Conservation (phyloP, 2,888 invertebrate genomes). For the Lymantria monacha region DNA sequence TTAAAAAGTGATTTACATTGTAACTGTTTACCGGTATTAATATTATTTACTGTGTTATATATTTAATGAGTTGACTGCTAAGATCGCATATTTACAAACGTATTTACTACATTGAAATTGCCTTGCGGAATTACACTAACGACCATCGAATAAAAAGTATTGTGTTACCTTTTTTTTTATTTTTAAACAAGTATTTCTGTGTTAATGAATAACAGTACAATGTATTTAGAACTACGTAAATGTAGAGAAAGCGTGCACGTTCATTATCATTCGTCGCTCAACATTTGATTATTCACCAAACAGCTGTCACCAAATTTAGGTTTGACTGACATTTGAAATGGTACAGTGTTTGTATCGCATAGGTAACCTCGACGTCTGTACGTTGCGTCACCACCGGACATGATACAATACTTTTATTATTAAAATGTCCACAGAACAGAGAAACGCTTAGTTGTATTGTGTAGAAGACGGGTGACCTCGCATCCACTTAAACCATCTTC, state of each 20-base stretch:
- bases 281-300: constrained; percentile 21
- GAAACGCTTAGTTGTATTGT: constrained; percentile 39
- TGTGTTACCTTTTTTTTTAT: constrained; percentile 6
- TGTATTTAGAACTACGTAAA: constrained; percentile 9
- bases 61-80: constrained; percentile 11
- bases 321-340: constrained; percentile 20
- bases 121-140: constrained; percentile 11
- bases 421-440: constrained; percentile 40
- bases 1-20: no score
- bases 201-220: constrained; percentile 2
- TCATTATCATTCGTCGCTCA: constrained; percentile 13
- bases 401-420: constrained; percentile 47
- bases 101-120: no score
- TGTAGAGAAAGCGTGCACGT: constrained; percentile 12
- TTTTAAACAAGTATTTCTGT: constrained; percentile 1
- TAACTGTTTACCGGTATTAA: no score
- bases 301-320: constrained; percentile 18
- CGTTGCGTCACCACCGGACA: constrained; percentile 43
- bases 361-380: constrained; percentile 38
- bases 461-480: constrained; percentile 48
- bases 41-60: no score
- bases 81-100: constrained; percentile 14
- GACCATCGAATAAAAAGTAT: constrained; percentile 7
- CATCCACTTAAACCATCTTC: constrained; percentile 47
- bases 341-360: constrained; percentile 17